Base-by-base conservation (phyloP, 2,113 vertebrate genomes). In the Gopherus evgoodei region DNA sequence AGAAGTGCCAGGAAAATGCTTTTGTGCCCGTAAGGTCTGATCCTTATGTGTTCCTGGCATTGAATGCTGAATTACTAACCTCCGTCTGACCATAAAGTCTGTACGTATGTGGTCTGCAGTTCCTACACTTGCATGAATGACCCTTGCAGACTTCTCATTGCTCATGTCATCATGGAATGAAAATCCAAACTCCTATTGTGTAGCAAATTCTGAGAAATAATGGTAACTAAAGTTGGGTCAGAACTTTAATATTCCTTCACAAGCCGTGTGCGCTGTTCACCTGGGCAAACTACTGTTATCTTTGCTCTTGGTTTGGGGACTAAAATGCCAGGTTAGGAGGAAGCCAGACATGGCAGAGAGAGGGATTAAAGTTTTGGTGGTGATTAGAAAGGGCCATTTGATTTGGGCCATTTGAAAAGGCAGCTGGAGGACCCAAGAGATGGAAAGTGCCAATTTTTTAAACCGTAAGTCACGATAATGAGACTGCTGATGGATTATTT, bases 41-140 rank as follows among this genome's bases (percentile, higher is more conserved):
- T 86, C 82, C 49, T 84, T 89, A 21, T 8, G 35, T 79, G 27
- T 86, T 93, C 57, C 79, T 90, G 53, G 82, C 44, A 93, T 47
- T 86, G 81, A 88, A 85, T 4, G 17, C 75, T 83, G 94, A 90
- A 75, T 92, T 92, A 83, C 44, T 87, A 50, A 91, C 93, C 8
- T 81, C 85, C 21, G 6, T 80, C 52, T 72, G 24, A 42, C 24
- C 54, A 24, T 86, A 84, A 14, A 29, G 44, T 65, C 87, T 50
- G 86, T 89, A 87, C 52, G 38, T 83, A 57, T 22, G 22, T 75
- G 69, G 21, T 38, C n/a, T 75, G 38, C 22, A 24, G 4, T 42
- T 75, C 69, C 69, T 75, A 42, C 10, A 38, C 38, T 19, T 38
- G n/a, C 69, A 38, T 42, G 69, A 38, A 75, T 75, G 19, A 75